These are phyloP conservation scores for Callochromis pleurospilus DNA, from an alignment of 2,113 vertebrate genomes.

Conservation along the genomic window DNA sequence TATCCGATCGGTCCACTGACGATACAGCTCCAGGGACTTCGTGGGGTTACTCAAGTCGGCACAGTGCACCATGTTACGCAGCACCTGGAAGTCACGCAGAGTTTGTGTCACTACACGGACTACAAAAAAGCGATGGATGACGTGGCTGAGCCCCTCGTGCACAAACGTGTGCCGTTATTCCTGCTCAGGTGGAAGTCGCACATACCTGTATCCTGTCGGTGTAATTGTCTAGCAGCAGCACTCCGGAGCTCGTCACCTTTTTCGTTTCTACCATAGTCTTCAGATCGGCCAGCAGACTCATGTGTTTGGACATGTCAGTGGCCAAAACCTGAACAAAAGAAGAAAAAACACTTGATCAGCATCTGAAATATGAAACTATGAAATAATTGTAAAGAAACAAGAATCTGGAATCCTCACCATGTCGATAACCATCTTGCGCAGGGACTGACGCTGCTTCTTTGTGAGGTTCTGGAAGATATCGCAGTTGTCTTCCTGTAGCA, in stretches of 20 bases:
- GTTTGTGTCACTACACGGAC: not conserved
- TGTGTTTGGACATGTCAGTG: slow-evolving; percentile 99
- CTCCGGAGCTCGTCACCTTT: slow-evolving; percentile 97
- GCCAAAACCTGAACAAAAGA: slow-evolving; percentile 82
- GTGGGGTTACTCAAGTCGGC: slow-evolving; percentile 98
- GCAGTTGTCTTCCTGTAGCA: slow-evolving; percentile 95
- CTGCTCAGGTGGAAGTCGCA: not conserved
- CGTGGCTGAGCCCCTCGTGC: not conserved
- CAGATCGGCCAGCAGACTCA: slow-evolving; percentile 94
- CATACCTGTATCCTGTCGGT: slow-evolving; percentile 94
- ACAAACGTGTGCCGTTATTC: not conserved
- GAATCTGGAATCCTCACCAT: slow-evolving; percentile 73
- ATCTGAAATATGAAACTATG: not conserved
- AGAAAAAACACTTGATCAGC: not conserved
- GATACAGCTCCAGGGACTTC: slow-evolving; percentile 94
- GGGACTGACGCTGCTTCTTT: slow-evolving; percentile 94
- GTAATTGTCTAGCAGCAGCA: slow-evolving; percentile 96
- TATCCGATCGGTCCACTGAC: slow-evolving; percentile 97
- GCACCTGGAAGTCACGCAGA: slow-evolving; percentile 72
- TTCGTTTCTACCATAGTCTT: slow-evolving; percentile 99
- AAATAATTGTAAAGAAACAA: not conserved
- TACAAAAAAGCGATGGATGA: slow-evolving; percentile 1
- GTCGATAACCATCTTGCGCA: slow-evolving; percentile 98
- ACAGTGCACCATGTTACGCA: slow-evolving; percentile 98
- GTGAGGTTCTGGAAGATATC: slow-evolving; percentile 98